Conservation (phyloP, 2,797 vertebrate genomes). For the Peromyscus eremicus region DNA sequence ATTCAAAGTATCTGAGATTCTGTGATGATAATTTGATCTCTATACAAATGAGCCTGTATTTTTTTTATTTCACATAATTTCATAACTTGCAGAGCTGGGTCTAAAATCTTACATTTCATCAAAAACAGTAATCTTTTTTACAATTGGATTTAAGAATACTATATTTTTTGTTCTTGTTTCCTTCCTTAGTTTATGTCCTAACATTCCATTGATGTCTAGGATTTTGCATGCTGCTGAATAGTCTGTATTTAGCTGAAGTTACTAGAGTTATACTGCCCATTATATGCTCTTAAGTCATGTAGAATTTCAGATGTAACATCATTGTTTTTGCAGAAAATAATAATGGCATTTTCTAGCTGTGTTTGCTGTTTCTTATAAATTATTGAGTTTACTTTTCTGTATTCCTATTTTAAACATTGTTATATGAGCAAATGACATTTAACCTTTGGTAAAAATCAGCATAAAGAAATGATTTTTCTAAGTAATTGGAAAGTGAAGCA, state of each 20-base stretch:
- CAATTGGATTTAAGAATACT: not conserved
- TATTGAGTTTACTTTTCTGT: constrained; percentile 15
- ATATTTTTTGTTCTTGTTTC: not conserved
- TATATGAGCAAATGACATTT: not conserved
- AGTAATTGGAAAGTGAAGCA: not conserved
- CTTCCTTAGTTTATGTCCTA: not conserved
- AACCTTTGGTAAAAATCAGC: not conserved
- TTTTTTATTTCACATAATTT: not conserved
- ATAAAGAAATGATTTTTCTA: constrained; percentile 55
- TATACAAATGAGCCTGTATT: not conserved
- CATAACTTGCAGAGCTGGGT: not conserved
- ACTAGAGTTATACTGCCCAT: not conserved
- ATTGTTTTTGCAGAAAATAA: not conserved
- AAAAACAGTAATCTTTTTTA: not conserved
- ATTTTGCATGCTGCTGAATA: not conserved
- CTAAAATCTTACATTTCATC: not conserved
- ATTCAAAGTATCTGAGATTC: not conserved
- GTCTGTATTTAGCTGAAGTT: not conserved
- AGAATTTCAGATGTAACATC: constrained; percentile 28
- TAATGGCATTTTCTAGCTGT: constrained; percentile 31
- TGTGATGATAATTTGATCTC: not conserved
- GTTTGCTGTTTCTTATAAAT: not conserved
- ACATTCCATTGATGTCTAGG: not conserved
- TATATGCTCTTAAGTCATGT: not conserved
- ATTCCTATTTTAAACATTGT: constrained; percentile 59